These are phyloP conservation scores for Patella caerulea DNA, from an alignment of 2,888 invertebrate genomes.

Conservation along the genomic window DNA sequence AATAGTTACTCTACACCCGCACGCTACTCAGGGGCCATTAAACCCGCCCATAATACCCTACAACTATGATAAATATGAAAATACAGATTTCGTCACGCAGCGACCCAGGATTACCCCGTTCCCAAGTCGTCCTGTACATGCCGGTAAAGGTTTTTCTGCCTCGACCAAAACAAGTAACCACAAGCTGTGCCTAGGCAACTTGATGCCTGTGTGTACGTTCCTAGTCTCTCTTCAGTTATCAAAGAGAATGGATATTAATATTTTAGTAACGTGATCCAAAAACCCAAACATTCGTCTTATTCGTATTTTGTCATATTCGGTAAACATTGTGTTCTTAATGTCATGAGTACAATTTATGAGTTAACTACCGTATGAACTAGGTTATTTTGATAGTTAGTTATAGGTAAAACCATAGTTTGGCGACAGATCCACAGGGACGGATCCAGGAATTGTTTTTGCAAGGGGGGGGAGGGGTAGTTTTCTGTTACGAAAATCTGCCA, in stretches of 20 bases:
- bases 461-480: too few relatives aligned
- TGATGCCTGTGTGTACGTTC: slow-evolving; percentile 7
- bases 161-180: neutral
- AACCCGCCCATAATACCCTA: neutral
- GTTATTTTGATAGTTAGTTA: too few relatives aligned
- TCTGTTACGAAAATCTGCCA: too few relatives aligned
- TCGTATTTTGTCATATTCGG: too few relatives aligned
- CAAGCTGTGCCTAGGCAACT: slow-evolving; percentile 2
- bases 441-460: too few relatives aligned
- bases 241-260: neutral
- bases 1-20: slow-evolving; percentile 2
- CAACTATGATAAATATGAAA: slow-evolving; percentile 3
- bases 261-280: too few relatives aligned
- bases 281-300: too few relatives aligned
- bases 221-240: neutral
- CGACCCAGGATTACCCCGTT: neutral
- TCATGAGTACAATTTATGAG: too few relatives aligned
- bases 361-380: too few relatives aligned
- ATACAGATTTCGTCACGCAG: neutral
- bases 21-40: neutral
- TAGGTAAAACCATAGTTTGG: too few relatives aligned
- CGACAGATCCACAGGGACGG: too few relatives aligned
- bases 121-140: slow-evolving; percentile 5
- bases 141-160: slow-evolving; percentile 10
- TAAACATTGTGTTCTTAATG: too few relatives aligned